These are phyloP conservation scores for Arctopsyche grandis DNA, from an alignment of 1,140 invertebrate genomes.

Conservation along the genomic window DNA sequence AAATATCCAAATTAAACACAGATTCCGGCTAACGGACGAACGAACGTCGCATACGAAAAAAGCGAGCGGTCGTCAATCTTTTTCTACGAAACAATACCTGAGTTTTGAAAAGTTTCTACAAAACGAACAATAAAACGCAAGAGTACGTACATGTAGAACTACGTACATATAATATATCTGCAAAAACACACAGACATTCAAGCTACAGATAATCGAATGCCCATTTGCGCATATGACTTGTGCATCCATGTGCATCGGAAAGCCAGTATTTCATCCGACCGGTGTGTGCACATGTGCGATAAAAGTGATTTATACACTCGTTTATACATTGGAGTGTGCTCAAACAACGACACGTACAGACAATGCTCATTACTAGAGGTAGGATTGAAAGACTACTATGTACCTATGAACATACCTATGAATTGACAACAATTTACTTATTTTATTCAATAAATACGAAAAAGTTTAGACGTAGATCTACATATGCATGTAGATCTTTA, in stretches of 20 bases:
- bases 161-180: neutral
- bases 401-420: too few relatives aligned
- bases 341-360: neutral
- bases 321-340: neutral
- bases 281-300: slow-evolving; percentile 18
- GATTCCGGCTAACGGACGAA: too few relatives aligned
- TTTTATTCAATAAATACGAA: too few relatives aligned
- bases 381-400: too few relatives aligned
- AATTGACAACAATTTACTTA: too few relatives aligned
- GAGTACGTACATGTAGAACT: neutral
- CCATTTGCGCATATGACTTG: slow-evolving; percentile 32
- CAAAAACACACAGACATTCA: neutral
- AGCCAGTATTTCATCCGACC: slow-evolving; percentile 21
- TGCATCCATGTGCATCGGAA: slow-evolving; percentile 26
- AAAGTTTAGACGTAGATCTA: too few relatives aligned
- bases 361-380: too few relatives aligned
- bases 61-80: neutral
- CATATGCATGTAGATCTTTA: too few relatives aligned
- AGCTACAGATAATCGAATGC: slow-evolving; percentile 10
- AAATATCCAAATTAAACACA: too few relatives aligned
- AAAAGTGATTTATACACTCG: slow-evolving; percentile 17
- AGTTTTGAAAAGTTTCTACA: neutral
- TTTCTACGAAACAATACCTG: neutral
- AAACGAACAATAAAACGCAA: neutral
- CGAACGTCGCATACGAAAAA: neutral